phyloP scores from a whole-genome alignment of 2,888 invertebrate genomes.

The Agrenia bidenticulata region DNA sequence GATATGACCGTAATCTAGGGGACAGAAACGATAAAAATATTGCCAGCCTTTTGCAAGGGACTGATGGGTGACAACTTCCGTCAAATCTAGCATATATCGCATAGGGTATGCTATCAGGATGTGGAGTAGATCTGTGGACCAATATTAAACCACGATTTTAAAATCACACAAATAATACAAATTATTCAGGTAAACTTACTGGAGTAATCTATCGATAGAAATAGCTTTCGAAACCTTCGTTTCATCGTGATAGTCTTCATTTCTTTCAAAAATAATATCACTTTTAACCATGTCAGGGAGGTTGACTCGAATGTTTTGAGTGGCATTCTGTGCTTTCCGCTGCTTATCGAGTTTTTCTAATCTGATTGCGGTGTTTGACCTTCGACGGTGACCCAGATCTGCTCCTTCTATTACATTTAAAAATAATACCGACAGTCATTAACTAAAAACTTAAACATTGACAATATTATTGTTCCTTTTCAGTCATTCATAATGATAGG shows the following conservation, averaged over 20 bases:
- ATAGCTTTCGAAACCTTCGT: conserved; percentile 27
- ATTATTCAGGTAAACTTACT: conserved; percentile 35
- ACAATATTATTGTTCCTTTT: no score
- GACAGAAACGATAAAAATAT: conserved; percentile 88
- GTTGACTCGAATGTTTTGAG: conserved; percentile 53
- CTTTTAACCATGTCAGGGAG: conserved; percentile 42
- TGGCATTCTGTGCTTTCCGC: conserved; percentile 61
- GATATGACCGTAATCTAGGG: conserved; percentile 77
- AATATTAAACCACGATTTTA: not conserved
- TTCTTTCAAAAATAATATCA: conserved; percentile 42
- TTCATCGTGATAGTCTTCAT: conserved; percentile 30
- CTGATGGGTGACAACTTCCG: conserved; percentile 63
- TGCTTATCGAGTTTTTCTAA: conserved; percentile 86
- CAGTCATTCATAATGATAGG: no score
- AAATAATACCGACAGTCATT: no score
- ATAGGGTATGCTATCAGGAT: conserved; percentile 47
- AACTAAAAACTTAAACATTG: no score
- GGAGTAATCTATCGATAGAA: conserved; percentile 39
- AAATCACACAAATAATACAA: not conserved
- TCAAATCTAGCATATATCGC: conserved; percentile 88
- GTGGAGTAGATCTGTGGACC: conserved; percentile 31
- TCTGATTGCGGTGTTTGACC: conserved; percentile 85
- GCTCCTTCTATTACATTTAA: conserved; percentile 60
- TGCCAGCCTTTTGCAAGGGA: conserved; percentile 72
- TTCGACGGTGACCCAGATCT: conserved; percentile 63